Percentiles rank a stretch among this genome's conserved stretches.
phyloP scores from a whole-genome alignment of 1,140 invertebrate species.

The Nilaparvata lugens region DNA sequence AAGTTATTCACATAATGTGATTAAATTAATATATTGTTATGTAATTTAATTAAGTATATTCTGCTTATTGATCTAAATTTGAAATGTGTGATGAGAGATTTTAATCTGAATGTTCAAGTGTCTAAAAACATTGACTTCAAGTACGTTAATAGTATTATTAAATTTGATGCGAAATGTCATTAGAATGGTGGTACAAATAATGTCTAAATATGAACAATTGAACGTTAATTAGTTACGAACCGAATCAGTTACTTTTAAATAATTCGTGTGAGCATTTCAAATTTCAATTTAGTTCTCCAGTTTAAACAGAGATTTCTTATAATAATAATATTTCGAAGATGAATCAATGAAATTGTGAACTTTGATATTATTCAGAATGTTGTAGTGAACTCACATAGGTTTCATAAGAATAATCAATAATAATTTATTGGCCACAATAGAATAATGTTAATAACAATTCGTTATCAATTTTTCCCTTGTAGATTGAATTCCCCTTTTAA shows the following conservation, averaged over 20 bases:
- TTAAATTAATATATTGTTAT: not conserved
- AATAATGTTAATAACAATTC: too few relatives aligned
- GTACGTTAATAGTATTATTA: not conserved
- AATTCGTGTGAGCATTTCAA: not conserved
- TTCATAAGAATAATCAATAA: too few relatives aligned
- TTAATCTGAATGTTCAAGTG: not conserved
- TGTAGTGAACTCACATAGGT: too few relatives aligned
- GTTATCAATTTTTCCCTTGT: too few relatives aligned
- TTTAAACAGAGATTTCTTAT: not conserved
- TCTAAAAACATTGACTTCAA: not conserved
- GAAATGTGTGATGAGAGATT: slow-evolving; percentile 1
- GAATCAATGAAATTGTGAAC: too few relatives aligned
- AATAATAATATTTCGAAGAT: not conserved
- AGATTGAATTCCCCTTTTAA: too few relatives aligned
- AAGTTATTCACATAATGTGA: not conserved
- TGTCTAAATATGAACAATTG: not conserved
- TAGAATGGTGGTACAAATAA: not conserved
- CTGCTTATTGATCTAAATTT: not conserved
- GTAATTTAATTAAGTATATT: not conserved
- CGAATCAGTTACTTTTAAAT: not conserved
- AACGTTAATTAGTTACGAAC: not conserved
- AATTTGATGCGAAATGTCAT: not conserved
- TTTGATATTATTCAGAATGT: too few relatives aligned
- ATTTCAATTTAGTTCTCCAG: not conserved
- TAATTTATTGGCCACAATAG: too few relatives aligned